Conservation (phyloP, 2,797 vertebrate species). For the Malurus splendens region DNA sequence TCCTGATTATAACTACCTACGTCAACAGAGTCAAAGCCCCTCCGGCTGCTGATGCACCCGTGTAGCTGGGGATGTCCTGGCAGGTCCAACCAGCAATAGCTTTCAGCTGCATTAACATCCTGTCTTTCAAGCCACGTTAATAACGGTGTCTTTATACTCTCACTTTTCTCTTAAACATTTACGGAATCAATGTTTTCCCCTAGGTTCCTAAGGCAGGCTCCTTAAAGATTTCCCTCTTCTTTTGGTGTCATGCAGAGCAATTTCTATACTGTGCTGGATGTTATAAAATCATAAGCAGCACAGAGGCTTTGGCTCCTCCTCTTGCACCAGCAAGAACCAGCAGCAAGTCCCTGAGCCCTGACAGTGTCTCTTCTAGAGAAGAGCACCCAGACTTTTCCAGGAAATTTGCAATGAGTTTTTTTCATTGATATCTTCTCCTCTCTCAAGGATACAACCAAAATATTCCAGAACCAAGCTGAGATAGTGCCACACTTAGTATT, state of each 20-base stretch:
- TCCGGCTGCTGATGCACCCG: background rate
- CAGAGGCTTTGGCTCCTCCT: background rate
- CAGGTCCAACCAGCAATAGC: background rate
- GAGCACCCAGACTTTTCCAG: background rate
- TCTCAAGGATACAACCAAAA: background rate
- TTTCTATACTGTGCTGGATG: background rate
- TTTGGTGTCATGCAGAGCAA: background rate
- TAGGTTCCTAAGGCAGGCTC: background rate
- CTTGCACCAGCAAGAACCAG: background rate
- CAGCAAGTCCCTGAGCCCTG: background rate
- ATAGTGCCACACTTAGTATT: background rate
- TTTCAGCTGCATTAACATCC: background rate
- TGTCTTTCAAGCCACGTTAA: background rate
- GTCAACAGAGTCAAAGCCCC: background rate
- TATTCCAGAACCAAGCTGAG: background rate
- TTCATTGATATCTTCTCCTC: background rate
- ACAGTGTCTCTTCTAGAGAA: background rate
- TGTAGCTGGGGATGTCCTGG: background rate
- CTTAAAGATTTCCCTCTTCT: background rate
- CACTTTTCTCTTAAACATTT: slow-evolving; percentile 26
- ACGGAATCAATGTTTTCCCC: background rate
- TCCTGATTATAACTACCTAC: background rate
- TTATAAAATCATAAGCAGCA: background rate
- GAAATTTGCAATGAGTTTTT: background rate
- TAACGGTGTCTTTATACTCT: slow-evolving; percentile 12